Evolutionary conservation across 2,113 vertebrate species (phyloP).

Genomic region (Peromyscus maniculatus): DNA sequence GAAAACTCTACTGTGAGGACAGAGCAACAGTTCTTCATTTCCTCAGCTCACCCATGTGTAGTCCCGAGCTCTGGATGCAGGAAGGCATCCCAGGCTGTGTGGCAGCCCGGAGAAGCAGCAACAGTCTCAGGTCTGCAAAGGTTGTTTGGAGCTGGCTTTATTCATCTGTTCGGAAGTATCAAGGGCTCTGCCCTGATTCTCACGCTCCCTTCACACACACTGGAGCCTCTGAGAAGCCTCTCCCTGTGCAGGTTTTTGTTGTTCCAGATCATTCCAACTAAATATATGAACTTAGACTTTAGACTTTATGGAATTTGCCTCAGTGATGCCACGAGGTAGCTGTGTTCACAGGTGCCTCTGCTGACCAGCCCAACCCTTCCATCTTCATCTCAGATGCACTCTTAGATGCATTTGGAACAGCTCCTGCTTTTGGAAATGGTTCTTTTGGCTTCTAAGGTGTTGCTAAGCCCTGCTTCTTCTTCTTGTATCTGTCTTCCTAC

Average conservation of each 20-base stretch:
- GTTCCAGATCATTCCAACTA: constrained; percentile 1
- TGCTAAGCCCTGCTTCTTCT: constrained; percentile 18
- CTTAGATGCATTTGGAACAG: not conserved
- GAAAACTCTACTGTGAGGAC: not conserved
- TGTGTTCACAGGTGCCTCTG: not conserved
- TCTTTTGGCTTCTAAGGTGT: constrained; percentile 21
- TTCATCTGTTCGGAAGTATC: not conserved
- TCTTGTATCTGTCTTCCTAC: not conserved
- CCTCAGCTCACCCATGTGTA: not conserved
- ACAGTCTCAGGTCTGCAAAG: not conserved
- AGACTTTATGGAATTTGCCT: not conserved
- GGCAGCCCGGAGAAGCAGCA: not conserved
- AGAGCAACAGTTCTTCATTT: not conserved
- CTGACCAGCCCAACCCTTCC: not conserved
- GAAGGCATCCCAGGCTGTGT: not conserved
- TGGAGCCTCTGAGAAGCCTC: not conserved
- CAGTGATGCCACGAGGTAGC: not conserved
- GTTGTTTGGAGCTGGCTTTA: not conserved
- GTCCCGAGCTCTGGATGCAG: not conserved
- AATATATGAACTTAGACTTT: not conserved
- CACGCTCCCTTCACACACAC: not conserved
- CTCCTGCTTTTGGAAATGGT: not conserved
- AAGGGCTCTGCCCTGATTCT: not conserved
- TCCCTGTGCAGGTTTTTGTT: not conserved
- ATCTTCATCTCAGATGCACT: not conserved